Evolutionary conservation across 1,140 invertebrate genomes (phyloP), one percentile per base, ranked within the genome.

Genomic region (Caligus rogercresseyi): DNA sequence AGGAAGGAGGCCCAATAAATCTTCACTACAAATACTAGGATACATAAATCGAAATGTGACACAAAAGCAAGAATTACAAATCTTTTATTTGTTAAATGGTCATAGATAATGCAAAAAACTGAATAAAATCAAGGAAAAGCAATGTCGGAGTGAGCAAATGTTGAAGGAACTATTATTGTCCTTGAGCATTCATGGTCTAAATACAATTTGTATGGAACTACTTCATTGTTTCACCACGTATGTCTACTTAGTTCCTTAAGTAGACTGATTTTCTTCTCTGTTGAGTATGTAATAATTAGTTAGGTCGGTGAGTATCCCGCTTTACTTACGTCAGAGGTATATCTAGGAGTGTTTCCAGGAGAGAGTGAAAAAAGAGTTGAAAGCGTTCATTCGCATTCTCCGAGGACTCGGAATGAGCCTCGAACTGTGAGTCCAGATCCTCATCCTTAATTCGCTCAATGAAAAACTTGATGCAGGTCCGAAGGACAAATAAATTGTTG

Each of bases 331-430:
- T 80, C 24, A 89, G 77, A 24, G 84, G 85, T 24, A 89, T 79
- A 74, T 87, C 83, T 14, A 85, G 82, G 20, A 90, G 75, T 3
- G 88, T 79, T 67, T 83, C 80, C 57, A 87, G 78, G 7, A 89
- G 72, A 0, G 54, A 43, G 1, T 21, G 54, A 21, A 56, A 56
- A 21, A 21, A n/a, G 1, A 2, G 20, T n/a, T 56, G 18, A 20
- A 18, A 2, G 83, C 75, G 67, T 80, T 79, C 64, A 87, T 76
- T 43, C 86, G 74, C 67, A 78, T 75, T 71, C 82, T 80, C 14
- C 83, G 54, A 19, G 61, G 25, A 53, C 31, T 67, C 65, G 23
- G 75, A 75, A 62, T 76, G 71, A 11, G 78, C 76, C 72, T 86
- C 83, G 66, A 85, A 78, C 69, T 88, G 84, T 67, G 81, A 77